Evolutionary conservation across 2,797 vertebrate species (phyloP).

Genomic region (Epinephelus awoara): DNA sequence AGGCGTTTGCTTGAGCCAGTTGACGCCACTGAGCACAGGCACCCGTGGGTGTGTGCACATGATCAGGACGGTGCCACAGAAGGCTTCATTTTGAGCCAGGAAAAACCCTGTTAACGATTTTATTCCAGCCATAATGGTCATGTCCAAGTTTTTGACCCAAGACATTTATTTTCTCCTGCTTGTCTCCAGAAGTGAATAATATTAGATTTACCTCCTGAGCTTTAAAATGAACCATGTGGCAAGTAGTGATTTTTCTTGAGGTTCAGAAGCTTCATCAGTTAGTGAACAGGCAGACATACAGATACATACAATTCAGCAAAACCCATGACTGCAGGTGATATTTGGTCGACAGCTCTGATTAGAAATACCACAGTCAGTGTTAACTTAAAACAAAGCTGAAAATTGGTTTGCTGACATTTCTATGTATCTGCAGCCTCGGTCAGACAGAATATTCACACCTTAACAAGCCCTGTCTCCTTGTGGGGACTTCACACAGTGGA

Average conservation of each 20-base stretch:
- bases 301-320: slow-evolving; percentile 50
- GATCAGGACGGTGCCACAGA: no score
- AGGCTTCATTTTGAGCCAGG: no score
- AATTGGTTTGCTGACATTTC: slow-evolving; percentile 23
- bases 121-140: not conserved
- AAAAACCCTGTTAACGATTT: not conserved
- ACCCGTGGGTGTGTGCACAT: no score
- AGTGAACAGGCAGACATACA: slow-evolving; percentile 24
- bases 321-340: not conserved
- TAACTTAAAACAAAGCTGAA: not conserved
- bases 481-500: slow-evolving; percentile 23
- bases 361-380: slow-evolving; percentile 5
- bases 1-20: no score
- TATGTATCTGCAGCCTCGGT: slow-evolving; percentile 41
- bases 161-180: not conserved
- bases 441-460: slow-evolving; percentile 16
- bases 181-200: not conserved
- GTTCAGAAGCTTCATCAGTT: slow-evolving; percentile 56
- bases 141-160: not conserved
- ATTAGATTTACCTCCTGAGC: not conserved
- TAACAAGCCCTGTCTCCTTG: slow-evolving; percentile 12
- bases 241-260: slow-evolving; percentile 41
- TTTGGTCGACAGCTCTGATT: not conserved
- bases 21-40: no score
- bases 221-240: not conserved